phyloP scores from a whole-genome alignment of 2,113 vertebrate species.

The Equus przewalskii region DNA sequence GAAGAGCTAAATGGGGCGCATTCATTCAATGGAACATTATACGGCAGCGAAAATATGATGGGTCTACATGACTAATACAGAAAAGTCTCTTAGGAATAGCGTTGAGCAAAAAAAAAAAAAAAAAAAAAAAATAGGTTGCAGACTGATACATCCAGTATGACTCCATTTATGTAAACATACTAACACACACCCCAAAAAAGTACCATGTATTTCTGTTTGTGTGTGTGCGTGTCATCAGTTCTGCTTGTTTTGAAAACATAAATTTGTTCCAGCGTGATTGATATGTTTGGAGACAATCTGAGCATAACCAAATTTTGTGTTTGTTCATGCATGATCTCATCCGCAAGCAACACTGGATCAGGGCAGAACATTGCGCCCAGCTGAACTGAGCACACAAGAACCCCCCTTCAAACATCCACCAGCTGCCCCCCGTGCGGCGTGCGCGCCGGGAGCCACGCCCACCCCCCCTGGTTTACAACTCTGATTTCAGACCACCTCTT shows the following conservation, averaged over 20 bases:
- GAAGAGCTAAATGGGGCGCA: not conserved
- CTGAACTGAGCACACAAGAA: not conserved
- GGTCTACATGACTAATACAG: not conserved
- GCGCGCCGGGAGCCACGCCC: accelerated
- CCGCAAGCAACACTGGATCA: not conserved
- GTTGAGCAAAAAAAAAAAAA: not conserved
- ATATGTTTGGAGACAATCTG: not conserved
- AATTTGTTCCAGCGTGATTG: not conserved
- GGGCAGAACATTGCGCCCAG: not conserved
- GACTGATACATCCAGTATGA: not conserved
- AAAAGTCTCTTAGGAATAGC: not conserved
- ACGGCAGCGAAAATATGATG: not conserved
- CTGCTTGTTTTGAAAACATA: constrained; percentile 21
- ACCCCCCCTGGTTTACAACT: not conserved
- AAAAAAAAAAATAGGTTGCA: not conserved
- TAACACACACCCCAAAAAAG: not conserved
- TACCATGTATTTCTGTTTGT: not conserved
- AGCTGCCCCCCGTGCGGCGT: accelerated
- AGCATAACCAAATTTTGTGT: not conserved
- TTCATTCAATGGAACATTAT: not conserved
- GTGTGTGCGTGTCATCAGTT: not conserved
- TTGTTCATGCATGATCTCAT: not conserved
- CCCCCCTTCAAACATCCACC: accelerated
- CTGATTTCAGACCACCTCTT: not conserved
- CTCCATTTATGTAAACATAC: not conserved